Evolutionary conservation across 1,140 invertebrate species (phyloP), one percentile per base, ranked within the genome.

Genomic region (Penaeus chinensis): DNA sequence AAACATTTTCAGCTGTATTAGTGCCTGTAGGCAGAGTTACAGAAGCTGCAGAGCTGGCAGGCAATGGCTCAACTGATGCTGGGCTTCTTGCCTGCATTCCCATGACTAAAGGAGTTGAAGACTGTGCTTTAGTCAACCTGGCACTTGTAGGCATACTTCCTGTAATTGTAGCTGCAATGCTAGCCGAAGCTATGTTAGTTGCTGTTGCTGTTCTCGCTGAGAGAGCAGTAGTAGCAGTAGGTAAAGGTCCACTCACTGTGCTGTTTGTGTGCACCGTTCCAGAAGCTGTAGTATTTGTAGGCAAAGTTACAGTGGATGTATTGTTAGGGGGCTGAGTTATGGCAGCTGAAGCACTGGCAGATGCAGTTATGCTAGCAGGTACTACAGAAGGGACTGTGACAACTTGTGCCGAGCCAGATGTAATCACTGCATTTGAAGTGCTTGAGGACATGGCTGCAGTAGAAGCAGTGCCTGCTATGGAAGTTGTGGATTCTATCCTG

Each of bases 361-460:
- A 77, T 32, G 74, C 62, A 42, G 54, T 84, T 62, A 74, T 61
- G 78, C 20, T 60, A 47, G 60, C 62, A 77, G 32, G 32, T 77
- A 77, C 27, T 77, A 47, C 19, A 77, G n/a, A 77, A 16, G 47
- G 27, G 47, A 47, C 27, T 20, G 32, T 77, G 20, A 10, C 47
- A 77, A 24, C 20, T 37, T 22, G 20, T 77, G 74, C 32, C 47
- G 27, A 37, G 47, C 32, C 47, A 24, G 74, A 54, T 37, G 47
- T n/a, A 47, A 8, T 22, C 32, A n/a, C 27, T 77, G 32, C 74
- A 27, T 37, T 7, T 27, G 74, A 77, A 20, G 74, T 27, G 24
- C 24, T 22, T 37, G 74, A 37, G 22, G 74, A n/a, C 32, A 77
- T 47, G 20, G 24, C n/a, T 27, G 74, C 32, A 22, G 20, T 77